Conservation (phyloP, 1,140 invertebrate species). For the Brachionus plicatilis region DNA sequence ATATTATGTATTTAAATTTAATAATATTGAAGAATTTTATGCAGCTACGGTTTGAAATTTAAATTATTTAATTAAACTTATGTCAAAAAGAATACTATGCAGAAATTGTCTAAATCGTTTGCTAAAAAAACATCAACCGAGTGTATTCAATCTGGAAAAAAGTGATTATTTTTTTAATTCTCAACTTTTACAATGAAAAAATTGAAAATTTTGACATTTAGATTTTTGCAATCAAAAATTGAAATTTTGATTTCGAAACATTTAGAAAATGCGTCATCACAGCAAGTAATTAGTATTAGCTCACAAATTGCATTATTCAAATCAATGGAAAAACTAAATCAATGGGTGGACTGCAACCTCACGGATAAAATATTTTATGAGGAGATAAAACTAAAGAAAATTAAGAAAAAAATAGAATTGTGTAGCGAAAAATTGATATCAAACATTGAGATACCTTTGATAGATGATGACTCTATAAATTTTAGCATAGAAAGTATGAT, state of each 20-base stretch:
- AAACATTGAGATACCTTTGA: neutral
- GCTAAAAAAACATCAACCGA: neutral
- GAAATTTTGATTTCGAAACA: neutral
- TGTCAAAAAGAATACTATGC: neutral
- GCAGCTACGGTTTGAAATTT: too few relatives aligned
- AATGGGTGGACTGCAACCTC: constrained; percentile 2
- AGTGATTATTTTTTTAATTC: neutral
- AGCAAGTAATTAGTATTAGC: neutral
- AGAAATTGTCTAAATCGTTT: neutral
- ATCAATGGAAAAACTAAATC: constrained; percentile 32
- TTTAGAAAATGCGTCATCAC: neutral
- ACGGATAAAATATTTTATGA: constrained; percentile 25
- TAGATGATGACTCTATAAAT: neutral
- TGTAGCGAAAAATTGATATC: neutral
- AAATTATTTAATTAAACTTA: too few relatives aligned
- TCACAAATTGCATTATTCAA: neutral
- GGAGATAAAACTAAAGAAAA: constrained; percentile 4
- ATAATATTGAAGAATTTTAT: neutral
- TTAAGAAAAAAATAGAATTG: constrained; percentile 16
- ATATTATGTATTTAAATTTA: neutral
- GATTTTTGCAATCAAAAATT: constrained; percentile 17
- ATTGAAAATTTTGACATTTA: neutral
- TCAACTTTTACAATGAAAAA: neutral
- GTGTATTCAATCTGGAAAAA: neutral
- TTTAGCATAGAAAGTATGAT: neutral